phyloP scores from a whole-genome alignment of 2,113 vertebrate species.

The Tupaia tana region DNA sequence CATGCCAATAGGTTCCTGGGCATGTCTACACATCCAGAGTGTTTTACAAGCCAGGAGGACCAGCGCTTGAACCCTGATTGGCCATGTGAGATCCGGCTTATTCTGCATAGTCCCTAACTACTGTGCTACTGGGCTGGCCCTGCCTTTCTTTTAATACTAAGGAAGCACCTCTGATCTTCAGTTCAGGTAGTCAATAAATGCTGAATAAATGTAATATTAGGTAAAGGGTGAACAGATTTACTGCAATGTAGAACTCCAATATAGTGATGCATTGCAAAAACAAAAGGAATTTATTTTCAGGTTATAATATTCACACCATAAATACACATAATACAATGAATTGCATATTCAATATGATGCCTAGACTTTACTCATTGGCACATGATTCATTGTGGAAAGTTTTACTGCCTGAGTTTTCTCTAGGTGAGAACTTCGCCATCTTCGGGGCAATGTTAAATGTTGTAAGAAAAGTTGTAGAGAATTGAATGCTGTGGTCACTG shows the following conservation, averaged over 20 bases:
- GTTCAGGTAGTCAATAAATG: background rate
- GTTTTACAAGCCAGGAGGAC: no score
- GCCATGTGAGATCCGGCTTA: no score
- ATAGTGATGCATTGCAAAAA: background rate
- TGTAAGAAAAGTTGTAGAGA: background rate
- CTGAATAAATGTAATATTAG: background rate
- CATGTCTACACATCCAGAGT: no score
- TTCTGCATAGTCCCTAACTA: no score
- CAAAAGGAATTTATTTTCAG: background rate
- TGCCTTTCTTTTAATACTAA: background rate
- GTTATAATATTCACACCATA: background rate
- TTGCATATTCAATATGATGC: background rate
- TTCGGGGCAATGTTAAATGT: background rate
- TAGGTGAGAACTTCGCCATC: background rate
- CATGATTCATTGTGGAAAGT: background rate
- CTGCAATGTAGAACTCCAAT: background rate
- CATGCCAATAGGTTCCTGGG: no score
- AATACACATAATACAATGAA: background rate
- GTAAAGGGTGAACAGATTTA: background rate
- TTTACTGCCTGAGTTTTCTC: background rate
- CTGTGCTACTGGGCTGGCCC: no score
- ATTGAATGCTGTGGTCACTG: background rate
- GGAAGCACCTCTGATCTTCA: background rate
- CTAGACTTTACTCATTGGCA: background rate
- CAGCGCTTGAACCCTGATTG: no score